Evolutionary conservation across 2,888 invertebrate genomes (phyloP).

Genomic region (Orchesella flavescens): DNA sequence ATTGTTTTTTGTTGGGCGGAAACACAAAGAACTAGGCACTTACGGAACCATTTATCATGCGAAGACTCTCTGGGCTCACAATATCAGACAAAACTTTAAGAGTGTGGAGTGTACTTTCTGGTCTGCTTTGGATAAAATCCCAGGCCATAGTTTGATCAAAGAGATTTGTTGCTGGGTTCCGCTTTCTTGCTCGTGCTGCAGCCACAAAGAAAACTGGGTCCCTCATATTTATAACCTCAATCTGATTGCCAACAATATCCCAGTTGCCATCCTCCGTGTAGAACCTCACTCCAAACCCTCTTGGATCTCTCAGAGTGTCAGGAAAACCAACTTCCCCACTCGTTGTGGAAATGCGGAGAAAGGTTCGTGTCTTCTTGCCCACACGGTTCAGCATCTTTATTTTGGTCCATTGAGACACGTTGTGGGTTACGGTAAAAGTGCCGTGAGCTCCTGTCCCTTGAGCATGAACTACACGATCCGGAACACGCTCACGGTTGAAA

Average conservation of each 20-base stretch:
- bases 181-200: conserved; percentile 86
- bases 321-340: conserved; percentile 88
- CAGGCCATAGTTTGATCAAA: conserved; percentile 96
- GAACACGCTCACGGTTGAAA: conserved; percentile 93
- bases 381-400: conserved; percentile 32
- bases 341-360: conserved; percentile 88
- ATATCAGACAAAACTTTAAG: conserved; percentile 90
- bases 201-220: conserved; percentile 65
- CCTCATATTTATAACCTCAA: conserved; percentile 79
- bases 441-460: conserved; percentile 84
- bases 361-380: conserved; percentile 78
- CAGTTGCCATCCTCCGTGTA: conserved; percentile 94
- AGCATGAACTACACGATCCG: conserved; percentile 92
- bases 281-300: conserved; percentile 90
- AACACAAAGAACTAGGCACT: neutral
- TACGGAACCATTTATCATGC: conserved; percentile 92
- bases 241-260: conserved; percentile 95
- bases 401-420: conserved; percentile 46
- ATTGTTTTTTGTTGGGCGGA: no score
- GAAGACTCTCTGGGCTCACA: conserved; percentile 86
- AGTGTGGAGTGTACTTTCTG: conserved; percentile 89
- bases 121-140: conserved; percentile 90
- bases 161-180: conserved; percentile 92
- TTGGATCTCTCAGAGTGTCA: conserved; percentile 63
- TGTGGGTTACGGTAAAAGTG: conserved; percentile 39